Conservation (phyloP, 1,140 invertebrate species). For the Andricus grossulariae region DNA sequence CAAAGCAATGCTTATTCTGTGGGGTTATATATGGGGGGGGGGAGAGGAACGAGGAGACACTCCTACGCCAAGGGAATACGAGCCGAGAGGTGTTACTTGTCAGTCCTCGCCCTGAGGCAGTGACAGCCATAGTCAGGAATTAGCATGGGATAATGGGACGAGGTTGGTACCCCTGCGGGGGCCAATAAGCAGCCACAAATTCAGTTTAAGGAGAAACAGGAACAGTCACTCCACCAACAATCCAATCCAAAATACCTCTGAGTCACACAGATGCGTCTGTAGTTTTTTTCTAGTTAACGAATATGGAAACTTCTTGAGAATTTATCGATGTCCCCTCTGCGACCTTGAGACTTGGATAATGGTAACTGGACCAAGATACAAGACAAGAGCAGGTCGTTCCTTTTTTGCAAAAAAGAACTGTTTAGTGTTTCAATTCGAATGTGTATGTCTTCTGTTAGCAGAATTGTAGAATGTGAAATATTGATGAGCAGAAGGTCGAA, state of each 20-base stretch:
- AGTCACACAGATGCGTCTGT: constrained; percentile 52
- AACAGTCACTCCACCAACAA: constrained; percentile 62
- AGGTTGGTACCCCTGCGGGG: constrained; percentile 68
- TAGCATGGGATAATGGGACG: constrained; percentile 76
- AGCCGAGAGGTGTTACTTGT: constrained; percentile 74
- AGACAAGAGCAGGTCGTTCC: too few relatives aligned
- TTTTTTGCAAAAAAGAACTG: too few relatives aligned
- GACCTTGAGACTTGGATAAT: too few relatives aligned
- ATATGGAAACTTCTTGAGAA: background rate
- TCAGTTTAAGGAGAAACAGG: constrained; percentile 53
- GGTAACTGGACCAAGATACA: too few relatives aligned
- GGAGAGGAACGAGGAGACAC: constrained; percentile 62
- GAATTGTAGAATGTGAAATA: too few relatives aligned
- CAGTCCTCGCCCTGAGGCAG: constrained; percentile 73
- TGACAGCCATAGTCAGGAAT: constrained; percentile 74
- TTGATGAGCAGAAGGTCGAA: too few relatives aligned
- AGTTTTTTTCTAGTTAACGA: background rate
- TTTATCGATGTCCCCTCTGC: too few relatives aligned
- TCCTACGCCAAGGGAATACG: constrained; percentile 68
- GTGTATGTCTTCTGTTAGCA: too few relatives aligned
- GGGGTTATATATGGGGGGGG: constrained; percentile 33
- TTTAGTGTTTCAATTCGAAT: too few relatives aligned
- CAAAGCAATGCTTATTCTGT: constrained; percentile 38
- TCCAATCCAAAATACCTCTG: constrained; percentile 62
- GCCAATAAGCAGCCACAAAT: constrained; percentile 62